Evolutionary conservation across 1,140 invertebrate species (phyloP).

Genomic region (Orchestia grillus): DNA sequence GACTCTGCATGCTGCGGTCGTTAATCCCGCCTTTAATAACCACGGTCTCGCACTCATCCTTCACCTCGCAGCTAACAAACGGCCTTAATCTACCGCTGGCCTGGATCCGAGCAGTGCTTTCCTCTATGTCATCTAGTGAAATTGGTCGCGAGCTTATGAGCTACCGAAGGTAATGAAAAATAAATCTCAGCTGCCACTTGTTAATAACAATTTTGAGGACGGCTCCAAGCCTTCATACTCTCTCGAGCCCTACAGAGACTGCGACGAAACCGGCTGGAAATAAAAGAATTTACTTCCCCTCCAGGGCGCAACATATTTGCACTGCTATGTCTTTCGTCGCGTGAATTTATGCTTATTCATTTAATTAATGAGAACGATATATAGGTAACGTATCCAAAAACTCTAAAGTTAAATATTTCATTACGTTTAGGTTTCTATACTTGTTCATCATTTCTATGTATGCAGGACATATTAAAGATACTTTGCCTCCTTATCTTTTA

Average conservation of each 20-base stretch:
- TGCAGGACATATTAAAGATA: neutral
- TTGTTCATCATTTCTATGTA: too few relatives aligned
- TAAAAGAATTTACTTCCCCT: neutral
- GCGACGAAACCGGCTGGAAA: neutral
- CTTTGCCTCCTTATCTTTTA: neutral
- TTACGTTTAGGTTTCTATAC: too few relatives aligned
- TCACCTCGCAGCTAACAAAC: slow-evolving; percentile 34
- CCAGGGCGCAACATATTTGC: too few relatives aligned
- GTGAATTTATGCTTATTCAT: too few relatives aligned
- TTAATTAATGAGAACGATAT: too few relatives aligned
- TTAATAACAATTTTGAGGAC: neutral
- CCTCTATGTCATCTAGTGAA: neutral
- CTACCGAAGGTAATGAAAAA: slow-evolving; percentile 1
- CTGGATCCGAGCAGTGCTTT: neutral
- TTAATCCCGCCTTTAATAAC: slow-evolving; percentile 1
- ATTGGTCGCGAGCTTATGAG: slow-evolving; percentile 5
- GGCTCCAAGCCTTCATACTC: neutral
- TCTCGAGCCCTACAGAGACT: neutral
- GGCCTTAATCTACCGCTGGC: slow-evolving; percentile 17
- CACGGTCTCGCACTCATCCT: slow-evolving; percentile 5
- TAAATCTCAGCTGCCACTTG: neutral
- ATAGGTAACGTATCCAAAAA: too few relatives aligned
- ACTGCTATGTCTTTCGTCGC: too few relatives aligned
- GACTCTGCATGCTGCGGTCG: neutral
- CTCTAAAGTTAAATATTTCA: too few relatives aligned